Evolutionary conservation across 2,888 invertebrate genomes (phyloP), one percentile per base, ranked within the genome.

Genomic region (Schizotus pectinicornis): DNA sequence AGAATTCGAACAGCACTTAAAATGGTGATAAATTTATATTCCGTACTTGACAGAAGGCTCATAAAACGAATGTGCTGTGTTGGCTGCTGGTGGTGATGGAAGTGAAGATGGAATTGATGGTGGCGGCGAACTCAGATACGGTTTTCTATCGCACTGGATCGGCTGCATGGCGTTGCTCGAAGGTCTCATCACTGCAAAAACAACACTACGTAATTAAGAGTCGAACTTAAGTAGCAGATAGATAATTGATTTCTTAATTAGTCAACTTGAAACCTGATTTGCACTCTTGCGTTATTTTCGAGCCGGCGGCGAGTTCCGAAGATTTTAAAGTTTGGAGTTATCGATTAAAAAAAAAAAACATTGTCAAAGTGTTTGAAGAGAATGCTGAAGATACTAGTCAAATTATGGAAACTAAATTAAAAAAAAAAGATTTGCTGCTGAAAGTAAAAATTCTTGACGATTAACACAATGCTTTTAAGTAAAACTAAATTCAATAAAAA

Each of bases 61-160:
- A 64, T 77, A 78, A 62, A 73, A 78, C 22, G 74, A 67, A 61
- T 79, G 77, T 0, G 78, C 70, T 12, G 77, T 76, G 58, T 76
- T 77, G 1, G 83, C 80, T 2, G 83, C 79, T 0, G 84, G 81
- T 36, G 84, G 79, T 7, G 82, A 81, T 0, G 85, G 82, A 49
- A 84, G 66, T 32, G 77, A 74, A 14, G 78, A 72, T 22, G 78
- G 76, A 57, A 77, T 74, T 45, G 78, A 73, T 5, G 84, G 83
- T 22, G 85, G 83, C 1, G 85, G 83, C 1, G 81, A 78, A 2
- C 82, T 79, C 36, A 83, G 74, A 71, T 82, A 84, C n/a, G 84
- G 81, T 74, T 86, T 86, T 68, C 85, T 81, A 66, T 85, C 85
- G n/a, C 84, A 83, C 7, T 83, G 82, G 54, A 83, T 70, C 3